Conservation (phyloP, 2,113 vertebrate genomes). For the Bagarius yarrelli region DNA sequence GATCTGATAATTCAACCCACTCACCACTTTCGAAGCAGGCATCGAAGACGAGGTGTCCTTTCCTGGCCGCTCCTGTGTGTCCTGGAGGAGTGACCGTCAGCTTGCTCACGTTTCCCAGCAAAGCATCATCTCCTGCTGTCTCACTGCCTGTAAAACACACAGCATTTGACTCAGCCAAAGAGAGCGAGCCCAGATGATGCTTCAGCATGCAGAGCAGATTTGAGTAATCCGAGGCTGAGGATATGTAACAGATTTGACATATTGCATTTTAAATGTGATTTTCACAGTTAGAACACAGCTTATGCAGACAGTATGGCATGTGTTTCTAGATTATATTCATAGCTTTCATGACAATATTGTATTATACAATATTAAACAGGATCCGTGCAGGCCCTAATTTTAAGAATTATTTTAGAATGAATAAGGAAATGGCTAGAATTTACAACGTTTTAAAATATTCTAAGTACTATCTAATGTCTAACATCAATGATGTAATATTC, state of each 20-base stretch:
- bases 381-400: neutral
- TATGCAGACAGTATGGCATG: neutral
- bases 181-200: conserved; percentile 25
- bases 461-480: too few relatives aligned
- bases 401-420: neutral
- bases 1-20: conserved; percentile 53
- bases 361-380: neutral
- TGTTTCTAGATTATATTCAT: too few relatives aligned
- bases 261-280: neutral
- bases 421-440: neutral
- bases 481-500: too few relatives aligned
- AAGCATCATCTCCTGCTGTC: conserved; percentile 81
- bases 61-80: conserved; percentile 79
- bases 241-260: neutral
- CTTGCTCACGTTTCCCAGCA: conserved; percentile 93
- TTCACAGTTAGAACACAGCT: neutral
- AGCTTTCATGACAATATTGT: neutral
- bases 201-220: conserved; percentile 22
- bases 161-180: conserved; percentile 24
- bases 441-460: neutral
- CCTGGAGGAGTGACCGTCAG: conserved; percentile 79
- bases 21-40: conserved; percentile 98
- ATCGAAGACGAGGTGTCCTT: conserved; percentile 93
- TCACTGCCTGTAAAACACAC: conserved; percentile 73
- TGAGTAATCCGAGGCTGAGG: neutral